Conservation (phyloP, 2,113 vertebrate species). For the Thryonomys swinderianus region DNA sequence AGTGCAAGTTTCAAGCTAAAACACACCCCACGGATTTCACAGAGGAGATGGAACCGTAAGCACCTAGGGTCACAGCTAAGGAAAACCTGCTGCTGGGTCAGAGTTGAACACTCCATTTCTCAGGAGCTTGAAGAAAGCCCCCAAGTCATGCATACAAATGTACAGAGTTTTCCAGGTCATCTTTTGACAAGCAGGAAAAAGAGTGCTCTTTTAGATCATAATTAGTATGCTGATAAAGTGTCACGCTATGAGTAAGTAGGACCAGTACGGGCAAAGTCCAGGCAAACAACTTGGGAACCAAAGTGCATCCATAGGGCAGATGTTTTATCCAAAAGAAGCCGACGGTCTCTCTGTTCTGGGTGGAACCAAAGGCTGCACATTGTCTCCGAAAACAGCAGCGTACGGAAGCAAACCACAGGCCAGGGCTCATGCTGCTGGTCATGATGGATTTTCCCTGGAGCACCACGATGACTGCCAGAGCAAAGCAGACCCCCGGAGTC, state of each 20-base stretch:
- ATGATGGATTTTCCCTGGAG: slow-evolving; percentile 82
- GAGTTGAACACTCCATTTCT: background rate
- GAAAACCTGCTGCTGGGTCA: background rate
- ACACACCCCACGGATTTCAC: background rate
- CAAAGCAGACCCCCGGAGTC: slow-evolving; percentile 72
- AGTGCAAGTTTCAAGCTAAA: background rate
- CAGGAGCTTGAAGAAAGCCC: background rate
- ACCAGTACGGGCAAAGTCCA: background rate
- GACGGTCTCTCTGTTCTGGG: background rate
- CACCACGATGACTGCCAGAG: slow-evolving; percentile 77
- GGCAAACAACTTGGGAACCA: background rate
- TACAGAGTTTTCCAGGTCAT: background rate
- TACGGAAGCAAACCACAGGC: slow-evolving; percentile 59
- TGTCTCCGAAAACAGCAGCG: slow-evolving; percentile 67
- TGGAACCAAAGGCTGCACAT: slow-evolving; percentile 11
- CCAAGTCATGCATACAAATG: background rate
- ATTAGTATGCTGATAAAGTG: background rate
- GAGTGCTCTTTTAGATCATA: background rate
- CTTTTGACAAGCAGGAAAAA: background rate
- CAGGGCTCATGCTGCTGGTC: slow-evolving; percentile 74
- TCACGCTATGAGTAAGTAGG: background rate
- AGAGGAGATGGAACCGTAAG: background rate
- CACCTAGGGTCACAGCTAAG: background rate
- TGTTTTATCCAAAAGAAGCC: slow-evolving; percentile 34
- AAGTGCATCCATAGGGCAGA: background rate